These are phyloP conservation scores for Streptopelia turtur DNA, from an alignment of 2,797 vertebrate genomes.

Conservation along the genomic window DNA sequence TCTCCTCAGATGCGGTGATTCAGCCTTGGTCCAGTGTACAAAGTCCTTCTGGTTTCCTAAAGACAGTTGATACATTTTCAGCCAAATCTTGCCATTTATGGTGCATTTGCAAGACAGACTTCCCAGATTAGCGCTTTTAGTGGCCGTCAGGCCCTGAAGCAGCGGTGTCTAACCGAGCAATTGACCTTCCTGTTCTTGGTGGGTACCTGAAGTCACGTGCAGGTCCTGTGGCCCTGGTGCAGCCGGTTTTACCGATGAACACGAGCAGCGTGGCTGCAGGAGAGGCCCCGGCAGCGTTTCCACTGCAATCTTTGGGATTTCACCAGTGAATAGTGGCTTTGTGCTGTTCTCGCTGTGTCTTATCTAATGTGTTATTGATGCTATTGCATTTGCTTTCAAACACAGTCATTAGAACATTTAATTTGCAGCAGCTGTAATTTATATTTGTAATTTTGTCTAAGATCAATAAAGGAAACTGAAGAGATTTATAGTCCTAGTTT, in stretches of 20 bases:
- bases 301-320: background rate
- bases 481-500: conserved; percentile 63
- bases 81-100: background rate
- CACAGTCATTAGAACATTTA: conserved; percentile 50
- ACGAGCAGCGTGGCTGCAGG: background rate
- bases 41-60: background rate
- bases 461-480: conserved; percentile 67
- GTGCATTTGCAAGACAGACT: background rate
- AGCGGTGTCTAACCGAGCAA: background rate
- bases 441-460: conserved; percentile 68
- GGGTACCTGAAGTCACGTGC: background rate
- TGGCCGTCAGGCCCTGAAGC: background rate
- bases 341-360: background rate
- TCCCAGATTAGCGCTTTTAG: accelerated
- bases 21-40: background rate
- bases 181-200: background rate
- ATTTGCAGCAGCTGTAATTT: conserved; percentile 66
- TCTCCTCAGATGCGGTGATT: background rate
- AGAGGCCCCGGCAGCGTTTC: background rate
- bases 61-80: background rate
- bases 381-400: conserved; percentile 34
- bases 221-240: background rate
- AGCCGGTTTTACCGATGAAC: background rate
- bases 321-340: background rate
- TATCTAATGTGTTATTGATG: background rate